Conservation (phyloP, 2,113 vertebrate genomes). For the Gambusia affinis region DNA sequence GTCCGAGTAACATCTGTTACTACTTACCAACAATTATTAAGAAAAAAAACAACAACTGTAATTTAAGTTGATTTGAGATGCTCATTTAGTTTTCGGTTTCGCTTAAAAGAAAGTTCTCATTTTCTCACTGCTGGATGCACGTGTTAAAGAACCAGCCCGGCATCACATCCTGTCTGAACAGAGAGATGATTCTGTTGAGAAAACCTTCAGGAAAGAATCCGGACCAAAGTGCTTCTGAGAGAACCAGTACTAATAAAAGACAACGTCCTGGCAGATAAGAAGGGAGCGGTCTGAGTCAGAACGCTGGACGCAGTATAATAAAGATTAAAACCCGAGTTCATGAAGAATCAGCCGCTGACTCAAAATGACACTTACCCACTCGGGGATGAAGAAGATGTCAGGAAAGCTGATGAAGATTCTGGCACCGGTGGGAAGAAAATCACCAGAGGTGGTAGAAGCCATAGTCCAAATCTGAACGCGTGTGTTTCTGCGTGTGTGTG, state of each 20-base stretch:
- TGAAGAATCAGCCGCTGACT: not conserved
- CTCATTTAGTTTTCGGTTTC: not conserved
- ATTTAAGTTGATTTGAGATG: not conserved
- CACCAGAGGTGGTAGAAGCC: constrained; percentile 63
- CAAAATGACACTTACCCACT: constrained; percentile 74
- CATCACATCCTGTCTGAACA: not conserved
- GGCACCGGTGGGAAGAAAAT: constrained; percentile 67
- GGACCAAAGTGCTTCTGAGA: not conserved
- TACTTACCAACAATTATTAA: not conserved
- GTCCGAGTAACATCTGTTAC: not conserved
- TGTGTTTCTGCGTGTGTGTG: not conserved
- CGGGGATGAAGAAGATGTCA: constrained; percentile 78
- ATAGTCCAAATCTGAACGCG: constrained; percentile 61
- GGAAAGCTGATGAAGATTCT: constrained; percentile 73
- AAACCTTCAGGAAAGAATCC: not conserved
- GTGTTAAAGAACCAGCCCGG: constrained; percentile 17
- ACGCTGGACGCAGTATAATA: not conserved
- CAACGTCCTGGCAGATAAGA: not conserved
- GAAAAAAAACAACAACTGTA: not conserved
- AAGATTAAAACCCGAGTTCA: not conserved
- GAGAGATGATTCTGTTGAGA: not conserved
- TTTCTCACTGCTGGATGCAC: not conserved
- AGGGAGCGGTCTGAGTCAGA: not conserved
- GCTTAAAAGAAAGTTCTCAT: not conserved
- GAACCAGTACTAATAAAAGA: not conserved